Evolutionary conservation across 2,797 vertebrate species (phyloP), one percentile per base, ranked within the genome.

Genomic region (Gambusia yucatana): DNA sequence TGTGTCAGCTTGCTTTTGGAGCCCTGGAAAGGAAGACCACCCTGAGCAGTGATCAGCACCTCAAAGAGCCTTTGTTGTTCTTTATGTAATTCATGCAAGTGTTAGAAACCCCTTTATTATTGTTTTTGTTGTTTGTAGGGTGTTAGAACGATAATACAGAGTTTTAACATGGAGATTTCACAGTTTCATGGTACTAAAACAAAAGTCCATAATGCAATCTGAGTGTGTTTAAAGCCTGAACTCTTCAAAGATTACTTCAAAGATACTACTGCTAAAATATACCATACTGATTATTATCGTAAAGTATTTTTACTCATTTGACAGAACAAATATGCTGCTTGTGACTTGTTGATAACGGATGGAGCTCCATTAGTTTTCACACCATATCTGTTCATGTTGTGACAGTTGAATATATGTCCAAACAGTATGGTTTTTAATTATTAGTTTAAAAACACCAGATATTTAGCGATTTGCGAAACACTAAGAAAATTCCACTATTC

Each of bases 1-100:
- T 77, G 81, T 87, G 87, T 80, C 33, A 77, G 84, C 84, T 81
- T 82, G 78, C 75, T 85, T 61, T 83, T 76, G 2, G 78, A 79
- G 83, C 83, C 82, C 85, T 44, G 77, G 86, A 82, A 84, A 76
- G 71, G 69, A 72, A 77, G 82, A 79, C 84, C 88, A 70, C 70
- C 28, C 17, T 4, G 80, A 86, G 86, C 88, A 82, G 76, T 75
- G 81, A 82, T 72, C 70, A 73, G 85, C 57, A 16, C 61, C 44
- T 67, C 36, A 67, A 70, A 70, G 9, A 70, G 41, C 67, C 67
- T 28, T 70, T 46, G 7, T 28, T 46, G 25, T 14, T 44, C 67
- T 89, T 88, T 74, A 76, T 78, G 30, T 48, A 11, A 72, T 59
- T 17, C 59, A 39, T 43, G 61, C 73, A 13, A n/a, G 14, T 1